These are phyloP conservation scores for Amiota minor DNA, from an alignment of 2,888 invertebrate genomes.

Conservation along the genomic window DNA sequence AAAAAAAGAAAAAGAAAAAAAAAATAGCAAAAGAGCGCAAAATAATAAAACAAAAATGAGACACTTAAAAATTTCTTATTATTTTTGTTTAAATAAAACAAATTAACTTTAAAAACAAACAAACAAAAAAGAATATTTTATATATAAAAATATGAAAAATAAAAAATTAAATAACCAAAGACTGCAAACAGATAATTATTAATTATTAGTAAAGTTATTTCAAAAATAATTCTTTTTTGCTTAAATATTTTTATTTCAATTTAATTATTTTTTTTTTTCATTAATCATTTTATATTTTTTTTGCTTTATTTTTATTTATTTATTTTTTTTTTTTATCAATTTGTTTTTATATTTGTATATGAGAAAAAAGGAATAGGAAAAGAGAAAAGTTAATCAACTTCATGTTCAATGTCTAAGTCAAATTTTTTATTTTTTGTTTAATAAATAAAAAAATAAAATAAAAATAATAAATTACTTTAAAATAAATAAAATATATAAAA, in stretches of 20 bases:
- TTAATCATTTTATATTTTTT: constrained; percentile 24
- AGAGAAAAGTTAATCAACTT: neutral
- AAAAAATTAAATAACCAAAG: constrained; percentile 74
- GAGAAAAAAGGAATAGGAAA: constrained; percentile 11
- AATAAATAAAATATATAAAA: constrained; percentile 16
- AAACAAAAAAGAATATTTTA: constrained; percentile 48
- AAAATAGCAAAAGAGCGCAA: constrained; percentile 33
- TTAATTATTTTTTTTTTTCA: constrained; percentile 35
- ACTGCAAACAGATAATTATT: constrained; percentile 75
- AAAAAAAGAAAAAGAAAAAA: constrained; percentile 22
- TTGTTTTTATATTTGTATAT: constrained; percentile 43
- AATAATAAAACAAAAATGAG: constrained; percentile 43
- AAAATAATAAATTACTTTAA: constrained; percentile 9
- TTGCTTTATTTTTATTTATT: constrained; percentile 38
- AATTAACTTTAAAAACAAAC: constrained; percentile 21
- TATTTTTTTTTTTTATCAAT: constrained; percentile 39
- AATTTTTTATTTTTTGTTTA: constrained; percentile 46
- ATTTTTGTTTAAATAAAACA: neutral
- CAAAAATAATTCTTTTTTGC: constrained; percentile 62
- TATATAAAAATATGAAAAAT: constrained; percentile 55
- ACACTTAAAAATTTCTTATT: no score
- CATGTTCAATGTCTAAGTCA: constrained; percentile 65
- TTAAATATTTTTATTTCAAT: constrained; percentile 9
- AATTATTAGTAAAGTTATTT: constrained; percentile 74
- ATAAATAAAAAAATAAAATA: constrained; percentile 36